These are phyloP conservation scores for Myxocyprinus asiaticus DNA, from an alignment of 2,113 vertebrate species.

Conservation along the genomic window DNA sequence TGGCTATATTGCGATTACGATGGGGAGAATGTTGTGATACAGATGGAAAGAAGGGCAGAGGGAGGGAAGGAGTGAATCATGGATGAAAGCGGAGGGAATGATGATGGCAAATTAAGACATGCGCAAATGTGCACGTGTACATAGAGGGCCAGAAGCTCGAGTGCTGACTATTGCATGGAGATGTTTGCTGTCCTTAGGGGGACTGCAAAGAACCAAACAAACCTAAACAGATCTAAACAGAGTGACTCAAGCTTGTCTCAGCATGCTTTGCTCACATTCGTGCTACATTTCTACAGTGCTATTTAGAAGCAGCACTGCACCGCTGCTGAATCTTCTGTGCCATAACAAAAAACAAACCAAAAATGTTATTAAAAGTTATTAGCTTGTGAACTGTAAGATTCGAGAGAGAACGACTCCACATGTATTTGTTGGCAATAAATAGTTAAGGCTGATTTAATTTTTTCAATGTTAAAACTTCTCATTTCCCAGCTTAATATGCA, in stretches of 20 bases:
- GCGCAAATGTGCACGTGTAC: not conserved
- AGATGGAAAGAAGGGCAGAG: not conserved
- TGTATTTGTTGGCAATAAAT: not conserved
- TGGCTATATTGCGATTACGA: conserved; percentile 21
- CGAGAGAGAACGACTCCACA: no score
- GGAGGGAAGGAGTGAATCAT: conserved; percentile 16
- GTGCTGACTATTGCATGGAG: not conserved
- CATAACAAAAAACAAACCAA: no score
- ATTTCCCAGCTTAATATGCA: no score
- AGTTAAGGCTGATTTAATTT: not conserved
- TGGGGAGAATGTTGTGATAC: conserved; percentile 33
- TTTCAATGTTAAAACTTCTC: no score
- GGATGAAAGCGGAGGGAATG: not conserved
- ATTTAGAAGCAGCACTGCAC: not conserved
- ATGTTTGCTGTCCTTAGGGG: not conserved
- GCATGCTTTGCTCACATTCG: not conserved
- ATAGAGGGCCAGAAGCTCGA: not conserved
- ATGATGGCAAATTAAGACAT: conserved; percentile 8
- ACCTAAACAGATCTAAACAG: not conserved
- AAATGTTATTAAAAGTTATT: no score
- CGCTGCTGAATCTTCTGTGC: no score
- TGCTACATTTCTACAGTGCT: not conserved
- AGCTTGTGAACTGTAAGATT: no score
- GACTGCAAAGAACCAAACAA: not conserved
- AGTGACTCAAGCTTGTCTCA: no score